Conservation (phyloP, 2,113 vertebrate genomes). For the pig (Sus scrofa) region DNA sequence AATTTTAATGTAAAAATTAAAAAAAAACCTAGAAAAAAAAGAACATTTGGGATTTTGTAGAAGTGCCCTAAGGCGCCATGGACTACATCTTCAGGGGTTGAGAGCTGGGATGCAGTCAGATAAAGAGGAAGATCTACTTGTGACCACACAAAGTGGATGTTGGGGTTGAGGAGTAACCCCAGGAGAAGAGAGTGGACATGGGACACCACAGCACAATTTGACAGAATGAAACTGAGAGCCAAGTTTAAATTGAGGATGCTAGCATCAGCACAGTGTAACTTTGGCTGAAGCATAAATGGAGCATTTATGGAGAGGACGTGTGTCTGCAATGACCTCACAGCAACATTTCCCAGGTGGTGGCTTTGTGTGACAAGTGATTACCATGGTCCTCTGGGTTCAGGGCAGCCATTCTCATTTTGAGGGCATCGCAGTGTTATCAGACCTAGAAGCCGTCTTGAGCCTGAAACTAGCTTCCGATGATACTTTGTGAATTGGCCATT, state of each 20-base stretch:
- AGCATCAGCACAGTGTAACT: background rate
- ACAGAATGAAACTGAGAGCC: background rate
- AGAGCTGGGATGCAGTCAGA: background rate
- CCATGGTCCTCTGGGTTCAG: background rate
- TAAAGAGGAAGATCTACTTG: background rate
- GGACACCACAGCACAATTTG: rapidly evolving
- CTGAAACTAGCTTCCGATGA: background rate
- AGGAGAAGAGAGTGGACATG: too few relatives aligned
- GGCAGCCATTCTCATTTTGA: background rate
- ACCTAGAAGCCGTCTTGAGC: background rate
- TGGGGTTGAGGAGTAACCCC: too few relatives aligned
- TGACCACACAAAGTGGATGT: too few relatives aligned
- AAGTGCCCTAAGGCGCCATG: background rate
- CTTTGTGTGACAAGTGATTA: constrained; percentile 47
- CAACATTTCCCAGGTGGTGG: constrained; percentile 73
- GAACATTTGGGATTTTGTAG: background rate
- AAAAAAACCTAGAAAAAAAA: background rate
- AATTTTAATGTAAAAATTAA: constrained; percentile 26
- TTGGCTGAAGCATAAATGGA: constrained; percentile 47
- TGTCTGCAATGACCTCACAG: constrained; percentile 51
- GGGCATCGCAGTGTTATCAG: background rate
- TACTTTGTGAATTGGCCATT: background rate
- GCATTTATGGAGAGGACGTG: constrained; percentile 55
- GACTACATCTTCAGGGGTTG: background rate
- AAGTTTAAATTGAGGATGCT: constrained; percentile 6